Evolutionary conservation across 53 echinoderm and acorn worm genomes (phyloP).

Genomic region (Henricia sp.): DNA sequence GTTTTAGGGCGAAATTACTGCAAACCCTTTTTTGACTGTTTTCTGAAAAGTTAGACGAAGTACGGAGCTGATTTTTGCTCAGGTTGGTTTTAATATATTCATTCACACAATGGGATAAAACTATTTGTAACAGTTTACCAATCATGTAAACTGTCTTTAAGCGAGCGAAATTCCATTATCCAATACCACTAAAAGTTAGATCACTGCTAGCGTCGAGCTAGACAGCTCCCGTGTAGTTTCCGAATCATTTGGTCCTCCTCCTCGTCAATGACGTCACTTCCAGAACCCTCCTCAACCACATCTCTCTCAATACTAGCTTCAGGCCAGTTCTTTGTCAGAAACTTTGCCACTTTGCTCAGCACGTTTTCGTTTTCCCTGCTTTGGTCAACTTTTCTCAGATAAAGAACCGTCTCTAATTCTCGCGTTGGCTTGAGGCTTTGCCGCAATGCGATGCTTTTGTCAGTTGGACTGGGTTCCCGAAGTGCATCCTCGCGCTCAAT

Average conservation of each 20-base stretch:
- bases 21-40: no score
- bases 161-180: no score
- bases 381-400: slow-evolving; percentile 43
- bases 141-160: no score
- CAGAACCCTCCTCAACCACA: slow-evolving; percentile 26
- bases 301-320: background rate
- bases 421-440: background rate
- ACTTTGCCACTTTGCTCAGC: slow-evolving; percentile 34
- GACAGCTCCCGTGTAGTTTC: background rate
- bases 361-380: slow-evolving; percentile 48
- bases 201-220: no score
- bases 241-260: slow-evolving; percentile 38
- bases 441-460: background rate
- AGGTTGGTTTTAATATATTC: no score
- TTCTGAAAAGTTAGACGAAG: no score
- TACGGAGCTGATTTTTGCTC: no score
- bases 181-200: no score
- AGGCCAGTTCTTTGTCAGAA: slow-evolving; percentile 26
- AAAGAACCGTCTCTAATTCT: slow-evolving; percentile 32
- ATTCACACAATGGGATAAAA: no score
- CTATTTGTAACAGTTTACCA: no score
- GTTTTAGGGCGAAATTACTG: no score
- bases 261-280: slow-evolving; percentile 51
- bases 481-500: slow-evolving; percentile 6
- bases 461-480: background rate